Base-by-base conservation (phyloP, 92 coral and sea anemone species). In the Porites cylindrica region DNA sequence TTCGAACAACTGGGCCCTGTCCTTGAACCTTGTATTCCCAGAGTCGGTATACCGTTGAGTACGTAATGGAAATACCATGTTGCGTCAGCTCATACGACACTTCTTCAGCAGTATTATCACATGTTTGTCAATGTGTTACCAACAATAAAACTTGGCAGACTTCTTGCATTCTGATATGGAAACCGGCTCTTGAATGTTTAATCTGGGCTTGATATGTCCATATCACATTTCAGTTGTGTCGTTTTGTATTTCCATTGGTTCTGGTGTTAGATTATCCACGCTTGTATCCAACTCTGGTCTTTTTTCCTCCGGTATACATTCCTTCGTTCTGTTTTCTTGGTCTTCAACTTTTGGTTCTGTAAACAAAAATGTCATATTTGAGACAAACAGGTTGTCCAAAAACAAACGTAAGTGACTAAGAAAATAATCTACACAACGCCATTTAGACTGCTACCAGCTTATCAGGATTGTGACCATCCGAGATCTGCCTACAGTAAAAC, bases 131-230 rank as follows among this genome's bases (percentile, higher is more conserved):
- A 38, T 29, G n/a, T n/a, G n/a, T 72, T 71, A 38, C 47, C 47
- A 38, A 38, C 47, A 38, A 56, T 56, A 56, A 56, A 56, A 56
- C 0, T 14, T 8, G 13, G 16, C 61, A 56, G 11, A 11, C 11
- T 38, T 38, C 47, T 38, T 38, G 47, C 47, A 38, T 38, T 38
- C 47, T 38, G 6, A 38, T 38, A 4, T 38, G 47, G 47, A 6
- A 38, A 38, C 63, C 17, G 17, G 63, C 12, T 11, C 4, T 59
- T 2, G 17, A 11, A 11, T 59, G 63, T 59, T 90, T 80, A 92
- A 16, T 90, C 91, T 24, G 95, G n/a, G 85, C 95, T 92, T 51
- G 95, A 92, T 21, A 92, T 92, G 52, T 92, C 95, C 95, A 92
- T 92, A 75, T 92, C 95, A 78, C 95, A 92, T 10, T n/a, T 83